Evolutionary conservation across 2,797 vertebrate genomes (phyloP), one percentile per base, ranked within the genome.

Genomic region (Tokudaia muenninki): DNA sequence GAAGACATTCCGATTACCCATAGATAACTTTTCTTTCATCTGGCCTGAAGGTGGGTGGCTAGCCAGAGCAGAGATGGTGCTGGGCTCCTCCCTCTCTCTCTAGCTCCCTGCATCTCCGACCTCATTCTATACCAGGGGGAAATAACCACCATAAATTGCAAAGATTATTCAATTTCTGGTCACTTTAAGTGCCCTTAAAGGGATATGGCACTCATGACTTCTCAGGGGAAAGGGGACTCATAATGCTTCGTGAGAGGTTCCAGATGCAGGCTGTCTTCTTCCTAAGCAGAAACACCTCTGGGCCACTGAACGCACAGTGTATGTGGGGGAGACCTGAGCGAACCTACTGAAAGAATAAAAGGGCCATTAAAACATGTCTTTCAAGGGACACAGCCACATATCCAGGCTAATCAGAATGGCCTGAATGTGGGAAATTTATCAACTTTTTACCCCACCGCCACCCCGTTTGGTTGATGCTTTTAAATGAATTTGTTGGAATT

Each of bases 91-190:
- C 96, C 21, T 70, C 26, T 41, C 94, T 74, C 93, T 34, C 57
- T 81, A n/a, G 92, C 94, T 96, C 13, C 57, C 57, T 79, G 87
- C 83, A 77, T n/a, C 37, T 92, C 2, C 19, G 80, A 81, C 63
- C 96, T 44, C 74, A 78, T 94, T 81, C 82, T 97, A 75, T 87
- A 80, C 57, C 17, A 26, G 74, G 92, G 86, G 97, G 95, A 97
- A 95, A 94, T 29, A 95, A 87, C 80, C 95, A 37, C 16, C 47
- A 84, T 24, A 82, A 98, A 95, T 78, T 91, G 97, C 34, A 19
- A 89, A 96, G 80, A 97, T 94, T 97, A 96, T 97, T 97, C 94
- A 92, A 95, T 98, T 97, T 96, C 95, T 96, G 96, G 74, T 72
- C 89, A 95, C 92, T 97, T 91, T 96, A 72, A 88, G 78, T 80